Conservation (phyloP, 2,888 invertebrate species). For the Nymphalis urticae region DNA sequence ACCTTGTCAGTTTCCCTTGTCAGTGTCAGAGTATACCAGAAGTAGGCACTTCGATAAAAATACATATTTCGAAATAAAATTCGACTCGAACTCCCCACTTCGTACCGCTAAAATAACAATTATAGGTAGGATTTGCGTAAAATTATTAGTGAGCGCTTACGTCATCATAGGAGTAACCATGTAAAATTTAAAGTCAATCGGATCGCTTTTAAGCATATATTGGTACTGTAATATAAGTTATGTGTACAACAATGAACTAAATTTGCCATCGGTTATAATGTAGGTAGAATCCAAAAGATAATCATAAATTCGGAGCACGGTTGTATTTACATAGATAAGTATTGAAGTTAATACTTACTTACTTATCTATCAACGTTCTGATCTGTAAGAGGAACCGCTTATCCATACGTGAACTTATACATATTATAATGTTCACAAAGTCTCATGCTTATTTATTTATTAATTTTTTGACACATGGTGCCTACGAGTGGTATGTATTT, state of each 20-base stretch:
- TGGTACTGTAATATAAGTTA: slow-evolving; percentile 30
- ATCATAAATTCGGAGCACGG: slow-evolving; percentile 38
- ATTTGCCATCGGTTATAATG: slow-evolving; percentile 31
- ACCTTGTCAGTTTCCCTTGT: no score
- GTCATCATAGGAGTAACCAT: no score
- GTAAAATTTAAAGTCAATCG: no score
- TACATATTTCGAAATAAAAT: no score
- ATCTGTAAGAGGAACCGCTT: not conserved
- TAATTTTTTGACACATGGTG: not conserved
- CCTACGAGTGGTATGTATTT: no score
- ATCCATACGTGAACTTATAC: not conserved
- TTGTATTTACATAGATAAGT: slow-evolving; percentile 37
- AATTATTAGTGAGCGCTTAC: no score
- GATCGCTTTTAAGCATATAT: slow-evolving; percentile 13
- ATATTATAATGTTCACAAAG: not conserved
- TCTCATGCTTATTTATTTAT: not conserved
- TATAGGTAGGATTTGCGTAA: no score
- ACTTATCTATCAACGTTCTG: slow-evolving; percentile 17
- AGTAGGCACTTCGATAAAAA: no score
- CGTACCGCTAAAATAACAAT: no score
- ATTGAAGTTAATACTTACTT: slow-evolving; percentile 33
- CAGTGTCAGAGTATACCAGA: no score
- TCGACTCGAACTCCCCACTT: no score
- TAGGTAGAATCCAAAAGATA: slow-evolving; percentile 37
- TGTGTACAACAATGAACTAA: slow-evolving; percentile 34